Base-by-base conservation (phyloP, 2,113 vertebrate species). In the Silurus meridionalis region DNA sequence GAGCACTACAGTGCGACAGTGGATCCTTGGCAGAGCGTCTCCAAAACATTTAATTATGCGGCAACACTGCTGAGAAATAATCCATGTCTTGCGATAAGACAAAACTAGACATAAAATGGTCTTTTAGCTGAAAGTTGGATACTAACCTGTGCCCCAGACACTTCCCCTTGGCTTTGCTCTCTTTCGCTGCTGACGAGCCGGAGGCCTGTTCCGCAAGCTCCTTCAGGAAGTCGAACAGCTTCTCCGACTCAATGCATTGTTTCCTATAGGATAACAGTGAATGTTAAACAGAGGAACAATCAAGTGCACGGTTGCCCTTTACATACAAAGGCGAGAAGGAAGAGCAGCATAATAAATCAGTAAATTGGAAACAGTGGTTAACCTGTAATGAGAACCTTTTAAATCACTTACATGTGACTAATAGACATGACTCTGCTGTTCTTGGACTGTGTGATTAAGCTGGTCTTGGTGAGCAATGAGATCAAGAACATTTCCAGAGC, bases 401-500 rank as follows among this genome's bases (percentile, higher is more conserved):
- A 37, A 50, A 13, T 21, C 15, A 89, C 94, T 94, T 28, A 95
- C 94, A 95, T 93, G 83, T 95, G 95, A 85, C 90, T 90, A 25
- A 94, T 86, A 14, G 93, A 94, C 78, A 95, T 58, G 13, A 92
- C 90, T 53, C 80, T 79, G 91, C 93, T 93, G 87, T 87, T 88
- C 85, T 94, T 94, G 0, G 94, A 93, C 91, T 94, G 90, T 55
- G 93, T 94, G 63, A 95, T 90, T 84, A 91, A 83, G 8, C 90
- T 91, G 86, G 93, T 92, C 90, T 93, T 92, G 14, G 87, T 93
- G 87, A 95, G 90, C 75, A 95, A 90, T 78, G 91, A 93, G 83
- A 89, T 94, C 28, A 95, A 88, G 91, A 95, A 95, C 87, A 95
- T 93, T 89, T 95, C 95, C 88, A 95, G 66, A 10, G 91, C 94